Conservation (phyloP, 2,113 vertebrate species). For the Gallinago jamesoni region DNA sequence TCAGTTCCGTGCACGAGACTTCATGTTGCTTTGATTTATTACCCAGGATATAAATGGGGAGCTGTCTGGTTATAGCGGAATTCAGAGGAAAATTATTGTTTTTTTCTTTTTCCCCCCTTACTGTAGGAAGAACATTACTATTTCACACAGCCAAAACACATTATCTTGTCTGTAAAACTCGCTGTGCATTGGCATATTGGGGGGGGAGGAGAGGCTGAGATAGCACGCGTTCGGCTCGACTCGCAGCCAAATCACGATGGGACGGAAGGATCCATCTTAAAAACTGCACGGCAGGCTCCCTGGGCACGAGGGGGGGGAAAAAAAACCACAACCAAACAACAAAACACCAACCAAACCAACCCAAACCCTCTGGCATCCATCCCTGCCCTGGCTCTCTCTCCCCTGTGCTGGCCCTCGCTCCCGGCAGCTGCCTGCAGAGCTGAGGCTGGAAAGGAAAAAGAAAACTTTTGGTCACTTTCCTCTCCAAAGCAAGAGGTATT, state of each 20-base stretch:
- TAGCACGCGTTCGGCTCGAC: not conserved
- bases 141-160: not conserved
- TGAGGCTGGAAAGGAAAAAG: not conserved
- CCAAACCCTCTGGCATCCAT: not conserved
- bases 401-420: not conserved
- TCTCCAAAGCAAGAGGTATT: not conserved
- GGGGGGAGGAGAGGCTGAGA: not conserved
- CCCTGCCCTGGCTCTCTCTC: not conserved
- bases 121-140: not conserved
- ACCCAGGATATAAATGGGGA: conserved; percentile 16
- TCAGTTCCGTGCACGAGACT: not conserved
- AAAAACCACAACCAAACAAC: too few relatives aligned
- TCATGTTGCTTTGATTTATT: conserved; percentile 54
- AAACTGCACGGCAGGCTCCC: not conserved
- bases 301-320: not conserved
- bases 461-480: not conserved
- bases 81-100: conserved; percentile 26
- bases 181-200: not conserved
- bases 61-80: conserved; percentile 1
- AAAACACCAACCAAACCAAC: not conserved
- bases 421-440: not conserved
- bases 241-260: not conserved
- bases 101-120: not conserved
- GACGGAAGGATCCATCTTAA: not conserved
- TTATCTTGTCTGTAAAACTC: not conserved